Percentiles rank a stretch among this genome's conserved stretches.
phyloP scores from a whole-genome alignment of 2,888 invertebrate species.

The Thymelicus sylvestris region DNA sequence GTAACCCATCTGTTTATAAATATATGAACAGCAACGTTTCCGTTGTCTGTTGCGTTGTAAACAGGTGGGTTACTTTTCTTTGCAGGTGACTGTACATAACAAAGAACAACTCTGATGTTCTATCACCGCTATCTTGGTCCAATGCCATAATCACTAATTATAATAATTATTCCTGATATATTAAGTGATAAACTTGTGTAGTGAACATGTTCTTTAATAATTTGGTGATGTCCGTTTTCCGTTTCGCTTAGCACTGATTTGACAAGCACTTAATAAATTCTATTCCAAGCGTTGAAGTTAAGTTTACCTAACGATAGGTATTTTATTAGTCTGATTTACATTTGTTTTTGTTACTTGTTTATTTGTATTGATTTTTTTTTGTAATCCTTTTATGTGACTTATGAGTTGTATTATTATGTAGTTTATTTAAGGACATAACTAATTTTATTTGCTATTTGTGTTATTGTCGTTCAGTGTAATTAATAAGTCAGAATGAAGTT shows the following conservation, averaged over 20 bases:
- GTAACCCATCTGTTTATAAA: no score
- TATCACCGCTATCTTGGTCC: no score
- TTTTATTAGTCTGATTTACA: conserved; percentile 76
- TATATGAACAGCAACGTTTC: no score
- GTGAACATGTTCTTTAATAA: conserved; percentile 40
- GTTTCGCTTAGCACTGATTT: conserved; percentile 64
- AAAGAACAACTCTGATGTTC: no score
- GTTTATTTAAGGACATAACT: conserved; percentile 3
- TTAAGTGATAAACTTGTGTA: conserved; percentile 44
- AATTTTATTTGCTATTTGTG: conserved; percentile 1
- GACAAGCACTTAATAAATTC: conserved; percentile 63
- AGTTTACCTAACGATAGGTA: conserved; percentile 70
- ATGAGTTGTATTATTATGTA: no score
- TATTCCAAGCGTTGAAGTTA: conserved; percentile 62
- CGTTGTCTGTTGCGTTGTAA: no score
- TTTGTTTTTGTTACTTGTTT: conserved; percentile 70
- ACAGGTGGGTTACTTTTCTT: no score
- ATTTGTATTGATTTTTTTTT: conserved; percentile 59
- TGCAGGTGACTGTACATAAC: no score
- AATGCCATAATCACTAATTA: neutral
- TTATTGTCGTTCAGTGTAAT: conserved; percentile 5
- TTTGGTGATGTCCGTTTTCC: conserved; percentile 52
- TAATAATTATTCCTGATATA: conserved; percentile 19
- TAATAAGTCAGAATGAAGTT: conserved; percentile 23
- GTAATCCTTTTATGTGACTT: conserved; percentile 41